Conservation (phyloP, 2,113 vertebrate species). For the Theropithecus gelada region DNA sequence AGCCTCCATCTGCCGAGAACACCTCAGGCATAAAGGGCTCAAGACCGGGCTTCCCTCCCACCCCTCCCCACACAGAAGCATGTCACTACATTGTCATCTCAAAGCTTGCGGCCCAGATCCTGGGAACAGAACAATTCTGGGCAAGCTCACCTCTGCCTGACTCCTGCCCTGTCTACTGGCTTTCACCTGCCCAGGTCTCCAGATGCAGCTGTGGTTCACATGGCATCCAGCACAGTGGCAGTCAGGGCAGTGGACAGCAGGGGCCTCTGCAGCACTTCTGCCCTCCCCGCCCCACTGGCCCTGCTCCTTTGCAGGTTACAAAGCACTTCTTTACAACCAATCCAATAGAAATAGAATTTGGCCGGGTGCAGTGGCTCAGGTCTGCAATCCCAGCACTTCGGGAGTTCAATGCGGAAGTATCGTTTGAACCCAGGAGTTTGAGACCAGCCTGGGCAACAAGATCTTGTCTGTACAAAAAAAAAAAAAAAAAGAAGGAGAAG, state of each 20-base stretch:
- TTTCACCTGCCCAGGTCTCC: neutral
- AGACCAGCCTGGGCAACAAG: no score
- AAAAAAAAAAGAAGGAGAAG: accelerated
- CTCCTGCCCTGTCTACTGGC: neutral
- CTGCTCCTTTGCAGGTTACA: neutral
- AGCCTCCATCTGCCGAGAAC: neutral
- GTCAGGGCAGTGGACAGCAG: neutral
- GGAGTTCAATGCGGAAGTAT: no score
- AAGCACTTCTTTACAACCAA: neutral
- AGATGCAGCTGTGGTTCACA: accelerated
- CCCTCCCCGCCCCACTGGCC: neutral
- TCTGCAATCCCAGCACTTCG: no score
- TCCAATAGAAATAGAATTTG: neutral
- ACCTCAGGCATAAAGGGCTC: neutral
- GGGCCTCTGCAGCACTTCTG: neutral
- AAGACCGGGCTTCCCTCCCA: neutral
- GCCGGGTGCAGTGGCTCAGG: no score
- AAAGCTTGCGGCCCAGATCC: neutral
- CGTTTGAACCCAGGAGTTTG: no score
- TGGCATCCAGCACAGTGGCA: neutral
- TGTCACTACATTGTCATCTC: neutral
- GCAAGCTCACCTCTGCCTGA: neutral
- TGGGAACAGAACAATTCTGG: neutral
- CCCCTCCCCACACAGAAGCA: neutral
- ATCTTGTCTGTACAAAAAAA: no score